Percentiles rank a stretch among this genome's conserved stretches.
Evolutionary conservation across 1,140 invertebrate genomes (phyloP).

Genomic region (Aphelinus atriplicis): DNA sequence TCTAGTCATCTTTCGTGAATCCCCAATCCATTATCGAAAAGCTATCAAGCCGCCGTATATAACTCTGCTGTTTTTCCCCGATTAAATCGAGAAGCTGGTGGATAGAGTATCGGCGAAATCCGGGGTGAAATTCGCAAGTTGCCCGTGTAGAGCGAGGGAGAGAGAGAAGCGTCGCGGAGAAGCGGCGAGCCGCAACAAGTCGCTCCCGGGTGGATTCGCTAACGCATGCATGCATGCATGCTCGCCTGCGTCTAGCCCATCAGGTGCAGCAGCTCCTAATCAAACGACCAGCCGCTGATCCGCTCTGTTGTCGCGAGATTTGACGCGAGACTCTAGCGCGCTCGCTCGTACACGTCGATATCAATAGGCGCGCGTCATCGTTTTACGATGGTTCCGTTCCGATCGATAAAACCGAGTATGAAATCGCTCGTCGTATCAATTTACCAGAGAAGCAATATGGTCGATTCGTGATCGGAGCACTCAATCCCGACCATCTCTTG

Average conservation of each 20-base stretch:
- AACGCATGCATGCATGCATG: not conserved
- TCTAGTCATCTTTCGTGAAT: not conserved
- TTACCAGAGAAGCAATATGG: too few species aligned
- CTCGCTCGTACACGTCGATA: too few species aligned
- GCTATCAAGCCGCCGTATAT: constrained; percentile 1
- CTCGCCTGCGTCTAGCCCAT: not conserved
- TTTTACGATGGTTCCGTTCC: too few species aligned
- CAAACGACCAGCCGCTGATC: constrained; percentile 28
- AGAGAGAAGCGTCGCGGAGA: not conserved
- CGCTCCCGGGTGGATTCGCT: not conserved
- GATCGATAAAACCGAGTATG: too few species aligned
- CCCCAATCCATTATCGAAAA: constrained; percentile 18
- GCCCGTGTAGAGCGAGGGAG: not conserved
- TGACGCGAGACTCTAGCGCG: too few species aligned
- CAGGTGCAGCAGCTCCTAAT: constrained; percentile 21
- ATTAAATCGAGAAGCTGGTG: constrained; percentile 38
- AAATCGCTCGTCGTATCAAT: too few species aligned
- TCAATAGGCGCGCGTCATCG: too few species aligned
- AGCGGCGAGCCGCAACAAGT: constrained; percentile 31
- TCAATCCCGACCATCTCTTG: too few species aligned
- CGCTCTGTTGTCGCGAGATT: not conserved
- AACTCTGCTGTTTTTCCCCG: constrained; percentile 38
- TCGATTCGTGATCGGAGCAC: too few species aligned
- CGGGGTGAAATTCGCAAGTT: constrained; percentile 49
- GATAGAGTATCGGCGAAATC: constrained; percentile 4